These are phyloP conservation scores for Pseudorhombus dupliciocellatus DNA, from an alignment of 2,113 vertebrate genomes.

Conservation along the genomic window DNA sequence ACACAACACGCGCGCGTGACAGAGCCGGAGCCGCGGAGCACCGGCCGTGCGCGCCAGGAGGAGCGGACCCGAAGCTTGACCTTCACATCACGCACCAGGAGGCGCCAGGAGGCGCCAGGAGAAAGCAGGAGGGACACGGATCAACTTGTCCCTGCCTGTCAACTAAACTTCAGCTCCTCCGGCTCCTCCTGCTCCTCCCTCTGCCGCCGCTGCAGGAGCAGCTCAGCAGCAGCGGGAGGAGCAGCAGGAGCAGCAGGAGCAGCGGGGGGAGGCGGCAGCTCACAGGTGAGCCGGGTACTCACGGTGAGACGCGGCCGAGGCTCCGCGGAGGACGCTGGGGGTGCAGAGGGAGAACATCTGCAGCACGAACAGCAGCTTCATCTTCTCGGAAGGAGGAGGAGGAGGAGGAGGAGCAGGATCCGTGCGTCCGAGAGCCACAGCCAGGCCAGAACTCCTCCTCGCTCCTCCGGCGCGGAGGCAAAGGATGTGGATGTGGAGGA, in stretches of 20 bases:
- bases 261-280: neutral
- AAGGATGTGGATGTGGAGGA: constrained; percentile 53
- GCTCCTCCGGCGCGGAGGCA: constrained; percentile 69
- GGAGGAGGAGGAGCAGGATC: no score
- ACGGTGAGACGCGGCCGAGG: constrained; percentile 75
- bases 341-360: constrained; percentile 50
- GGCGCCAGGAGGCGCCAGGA: neutral
- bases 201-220: no score
- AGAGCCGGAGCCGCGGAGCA: neutral
- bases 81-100: constrained; percentile 31
- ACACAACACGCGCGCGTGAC: neutral
- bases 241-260: neutral
- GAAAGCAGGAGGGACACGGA: no score
- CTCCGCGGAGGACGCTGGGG: constrained; percentile 64
- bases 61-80: constrained; percentile 51
- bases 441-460: constrained; percentile 39
- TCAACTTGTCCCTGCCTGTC: no score
- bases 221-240: neutral
- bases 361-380: constrained; percentile 66
- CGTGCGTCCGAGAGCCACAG: constrained; percentile 31
- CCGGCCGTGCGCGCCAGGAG: neutral
- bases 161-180: neutral
- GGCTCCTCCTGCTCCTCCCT: neutral
- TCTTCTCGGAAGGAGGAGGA: no score
- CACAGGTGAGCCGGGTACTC: constrained; percentile 74